Evolutionary conservation across 2,888 invertebrate species (phyloP).

Genomic region (Lepidocyrtinus sp.): DNA sequence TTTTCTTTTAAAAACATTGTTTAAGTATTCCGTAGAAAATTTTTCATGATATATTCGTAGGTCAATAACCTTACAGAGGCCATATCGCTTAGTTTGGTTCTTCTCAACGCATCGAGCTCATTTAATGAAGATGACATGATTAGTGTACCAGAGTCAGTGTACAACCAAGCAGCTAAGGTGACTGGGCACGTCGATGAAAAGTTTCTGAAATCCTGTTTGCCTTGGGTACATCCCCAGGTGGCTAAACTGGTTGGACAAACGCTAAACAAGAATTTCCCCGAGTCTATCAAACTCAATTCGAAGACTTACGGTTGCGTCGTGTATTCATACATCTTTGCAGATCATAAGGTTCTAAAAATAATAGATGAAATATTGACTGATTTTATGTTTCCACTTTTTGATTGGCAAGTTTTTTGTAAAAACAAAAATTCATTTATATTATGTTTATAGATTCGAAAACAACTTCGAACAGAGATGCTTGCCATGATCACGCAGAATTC

Average conservation of each 20-base stretch:
- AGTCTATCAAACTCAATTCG: not conserved
- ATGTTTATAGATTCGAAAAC: not conserved
- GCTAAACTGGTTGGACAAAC: conserved; percentile 34
- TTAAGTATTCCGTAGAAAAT: no score
- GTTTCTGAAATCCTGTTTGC: conserved; percentile 50
- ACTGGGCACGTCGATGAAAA: conserved; percentile 57
- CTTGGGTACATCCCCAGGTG: conserved; percentile 34
- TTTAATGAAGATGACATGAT: not conserved
- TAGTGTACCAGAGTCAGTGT: conserved; percentile 21
- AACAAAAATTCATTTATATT: not conserved
- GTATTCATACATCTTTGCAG: conserved; percentile 32
- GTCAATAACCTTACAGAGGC: conserved; percentile 45
- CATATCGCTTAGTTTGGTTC: conserved; percentile 32
- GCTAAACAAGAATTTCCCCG: not conserved
- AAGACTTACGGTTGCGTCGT: conserved; percentile 22
- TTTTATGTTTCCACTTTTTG: not conserved
- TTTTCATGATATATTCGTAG: no score
- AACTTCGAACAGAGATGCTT: conserved; percentile 1
- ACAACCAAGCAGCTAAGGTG: conserved; percentile 16
- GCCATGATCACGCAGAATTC: not conserved
- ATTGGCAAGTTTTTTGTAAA: no score
- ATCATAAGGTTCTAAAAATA: conserved; percentile 44
- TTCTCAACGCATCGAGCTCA: conserved; percentile 28
- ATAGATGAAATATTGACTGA: not conserved
- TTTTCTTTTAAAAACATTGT: not conserved